Percentiles rank a stretch among this genome's conserved stretches.
Evolutionary conservation across 2,113 vertebrate species (phyloP).

Genomic region (Illadopsis cleaveri): DNA sequence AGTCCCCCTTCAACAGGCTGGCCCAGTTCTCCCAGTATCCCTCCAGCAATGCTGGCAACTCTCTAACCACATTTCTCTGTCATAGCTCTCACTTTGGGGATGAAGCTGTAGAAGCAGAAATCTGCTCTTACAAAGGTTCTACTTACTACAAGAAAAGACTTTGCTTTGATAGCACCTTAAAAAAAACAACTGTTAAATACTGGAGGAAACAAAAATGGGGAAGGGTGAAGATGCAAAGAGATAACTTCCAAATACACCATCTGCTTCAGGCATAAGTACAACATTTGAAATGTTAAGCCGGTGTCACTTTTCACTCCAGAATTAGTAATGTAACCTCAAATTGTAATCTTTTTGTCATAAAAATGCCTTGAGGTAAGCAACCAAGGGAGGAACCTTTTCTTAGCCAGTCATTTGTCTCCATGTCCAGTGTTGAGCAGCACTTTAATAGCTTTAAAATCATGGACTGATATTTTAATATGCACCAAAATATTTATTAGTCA

Average conservation of each 20-base stretch:
- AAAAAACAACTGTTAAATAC: background rate
- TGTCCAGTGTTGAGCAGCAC: background rate
- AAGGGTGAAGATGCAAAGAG: background rate
- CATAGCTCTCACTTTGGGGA: accelerated
- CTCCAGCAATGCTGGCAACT: background rate
- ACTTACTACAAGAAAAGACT: background rate
- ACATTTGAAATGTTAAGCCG: background rate
- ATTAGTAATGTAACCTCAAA: background rate
- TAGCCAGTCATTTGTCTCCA: background rate
- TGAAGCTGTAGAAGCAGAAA: background rate
- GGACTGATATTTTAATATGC: background rate
- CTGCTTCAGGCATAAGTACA: background rate
- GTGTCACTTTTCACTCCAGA: background rate
- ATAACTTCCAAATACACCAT: background rate
- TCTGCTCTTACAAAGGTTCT: background rate
- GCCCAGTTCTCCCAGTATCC: background rate
- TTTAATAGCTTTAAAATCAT: background rate
- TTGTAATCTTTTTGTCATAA: background rate
- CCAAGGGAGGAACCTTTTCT: background rate
- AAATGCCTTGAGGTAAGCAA: background rate
- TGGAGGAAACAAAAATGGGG: background rate
- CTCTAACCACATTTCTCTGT: background rate
- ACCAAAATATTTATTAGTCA: background rate
- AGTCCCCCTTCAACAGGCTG: background rate
- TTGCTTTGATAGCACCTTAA: background rate